Conservation (phyloP, 2,113 vertebrate genomes). For the Stictonetta naevosa region DNA sequence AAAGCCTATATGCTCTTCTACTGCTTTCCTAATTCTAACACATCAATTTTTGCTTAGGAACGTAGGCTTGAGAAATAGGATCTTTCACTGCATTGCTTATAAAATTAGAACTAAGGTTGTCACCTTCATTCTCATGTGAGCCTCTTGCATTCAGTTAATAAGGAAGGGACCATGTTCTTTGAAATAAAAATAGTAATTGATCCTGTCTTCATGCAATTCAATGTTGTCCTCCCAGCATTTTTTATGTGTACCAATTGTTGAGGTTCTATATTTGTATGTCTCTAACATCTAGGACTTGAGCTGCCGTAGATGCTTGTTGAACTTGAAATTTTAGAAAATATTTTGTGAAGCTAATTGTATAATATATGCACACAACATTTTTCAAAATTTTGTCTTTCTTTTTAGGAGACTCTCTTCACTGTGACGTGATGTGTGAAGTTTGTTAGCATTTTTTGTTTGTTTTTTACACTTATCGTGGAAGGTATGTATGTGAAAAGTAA, state of each 20-base stretch:
- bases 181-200: not conserved
- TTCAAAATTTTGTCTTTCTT: not conserved
- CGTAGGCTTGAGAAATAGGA: not conserved
- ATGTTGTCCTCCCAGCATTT: not conserved
- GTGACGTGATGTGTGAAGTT: constrained; percentile 59
- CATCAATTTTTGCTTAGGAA: not conserved
- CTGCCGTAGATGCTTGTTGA: not conserved
- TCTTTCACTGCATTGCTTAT: not conserved
- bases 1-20: not conserved
- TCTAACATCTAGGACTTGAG: not conserved
- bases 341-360: not conserved
- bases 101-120: not conserved
- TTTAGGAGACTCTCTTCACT: constrained; percentile 27
- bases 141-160: not conserved
- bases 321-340: not conserved
- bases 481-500: constrained; percentile 38
- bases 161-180: not conserved
- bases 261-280: not conserved
- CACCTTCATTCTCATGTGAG: not conserved
- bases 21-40: not conserved
- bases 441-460: constrained; percentile 19
- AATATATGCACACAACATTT: fast-evolving
- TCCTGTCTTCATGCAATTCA: not conserved
- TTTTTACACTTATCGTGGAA: constrained; percentile 24
- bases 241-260: not conserved